Percentiles rank a stretch among this genome's conserved stretches.
Evolutionary conservation across 2,888 invertebrate species (phyloP).

Genomic region (Hemicrepidius hirtus): DNA sequence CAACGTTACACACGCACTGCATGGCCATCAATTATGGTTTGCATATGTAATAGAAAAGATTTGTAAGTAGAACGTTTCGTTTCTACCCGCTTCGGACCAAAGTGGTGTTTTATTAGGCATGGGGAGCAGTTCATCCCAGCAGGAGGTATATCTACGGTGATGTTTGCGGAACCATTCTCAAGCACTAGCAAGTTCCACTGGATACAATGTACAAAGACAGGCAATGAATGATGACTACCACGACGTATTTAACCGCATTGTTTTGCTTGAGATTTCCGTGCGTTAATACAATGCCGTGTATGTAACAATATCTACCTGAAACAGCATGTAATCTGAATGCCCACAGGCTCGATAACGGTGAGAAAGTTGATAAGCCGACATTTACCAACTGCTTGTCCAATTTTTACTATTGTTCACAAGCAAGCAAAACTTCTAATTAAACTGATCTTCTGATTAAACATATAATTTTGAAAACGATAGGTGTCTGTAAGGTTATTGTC

Average conservation of each 20-base stretch:
- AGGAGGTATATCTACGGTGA: slow-evolving; percentile 59
- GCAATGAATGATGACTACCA: slow-evolving; percentile 63
- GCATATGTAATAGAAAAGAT: slow-evolving; percentile 32
- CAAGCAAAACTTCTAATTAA: slow-evolving; percentile 19
- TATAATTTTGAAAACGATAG: slow-evolving; percentile 19
- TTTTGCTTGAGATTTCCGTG: slow-evolving; percentile 56
- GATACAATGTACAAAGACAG: slow-evolving; percentile 60
- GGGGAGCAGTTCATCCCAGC: slow-evolving; percentile 58
- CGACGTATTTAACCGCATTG: slow-evolving; percentile 56
- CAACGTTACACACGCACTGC: slow-evolving; percentile 36
- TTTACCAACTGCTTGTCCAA: slow-evolving; percentile 1
- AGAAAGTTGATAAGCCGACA: slow-evolving; percentile 20
- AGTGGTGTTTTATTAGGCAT: slow-evolving; percentile 47
- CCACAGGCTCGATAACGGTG: slow-evolving; percentile 26
- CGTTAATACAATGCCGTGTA: slow-evolving; percentile 53
- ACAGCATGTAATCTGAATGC: slow-evolving; percentile 35
- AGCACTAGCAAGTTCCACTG: slow-evolving; percentile 56
- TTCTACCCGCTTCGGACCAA: slow-evolving; percentile 19
- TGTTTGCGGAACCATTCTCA: slow-evolving; percentile 65
- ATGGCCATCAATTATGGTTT: slow-evolving; percentile 37
- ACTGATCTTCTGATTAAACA: slow-evolving; percentile 9
- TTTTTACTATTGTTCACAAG: slow-evolving; percentile 14
- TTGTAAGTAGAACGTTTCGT: slow-evolving; percentile 32
- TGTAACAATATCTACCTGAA: slow-evolving; percentile 41
- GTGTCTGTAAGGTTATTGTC: slow-evolving; percentile 18